These are phyloP conservation scores for Cetonia aurata DNA, from an alignment of 2,888 invertebrate species.

Conservation along the genomic window DNA sequence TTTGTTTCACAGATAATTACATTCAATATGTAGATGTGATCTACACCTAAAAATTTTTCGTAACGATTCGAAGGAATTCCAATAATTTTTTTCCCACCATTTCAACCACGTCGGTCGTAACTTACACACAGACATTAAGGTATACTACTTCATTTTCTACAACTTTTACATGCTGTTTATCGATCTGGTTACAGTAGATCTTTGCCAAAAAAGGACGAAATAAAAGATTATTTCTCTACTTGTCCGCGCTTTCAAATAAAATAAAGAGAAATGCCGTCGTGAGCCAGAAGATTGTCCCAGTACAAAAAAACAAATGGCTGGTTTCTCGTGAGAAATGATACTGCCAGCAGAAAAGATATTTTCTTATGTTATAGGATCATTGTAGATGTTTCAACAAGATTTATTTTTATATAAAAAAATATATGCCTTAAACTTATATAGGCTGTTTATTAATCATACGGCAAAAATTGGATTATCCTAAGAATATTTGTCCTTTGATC, in stretches of 20 bases:
- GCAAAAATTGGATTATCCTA: too few species aligned
- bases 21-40: too few species aligned
- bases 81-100: too few species aligned
- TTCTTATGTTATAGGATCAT: not conserved
- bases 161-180: constrained; percentile 9
- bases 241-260: constrained; percentile 14
- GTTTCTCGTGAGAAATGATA: constrained; percentile 17
- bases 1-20: too few species aligned
- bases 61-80: too few species aligned
- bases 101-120: too few species aligned
- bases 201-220: not conserved
- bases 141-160: not conserved
- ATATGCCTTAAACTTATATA: too few species aligned
- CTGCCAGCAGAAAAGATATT: not conserved
- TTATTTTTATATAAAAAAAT: too few species aligned
- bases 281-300: not conserved
- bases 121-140: too few species aligned
- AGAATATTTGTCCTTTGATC: too few species aligned
- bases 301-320: not conserved
- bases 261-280: constrained; percentile 1
- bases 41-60: too few species aligned
- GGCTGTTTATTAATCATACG: too few species aligned
- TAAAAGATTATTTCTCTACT: constrained; percentile 16
- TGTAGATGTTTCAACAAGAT: not conserved
- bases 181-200: not conserved